phyloP scores from a whole-genome alignment of 2,113 vertebrate species.

The Epinephelus cyanopodus region DNA sequence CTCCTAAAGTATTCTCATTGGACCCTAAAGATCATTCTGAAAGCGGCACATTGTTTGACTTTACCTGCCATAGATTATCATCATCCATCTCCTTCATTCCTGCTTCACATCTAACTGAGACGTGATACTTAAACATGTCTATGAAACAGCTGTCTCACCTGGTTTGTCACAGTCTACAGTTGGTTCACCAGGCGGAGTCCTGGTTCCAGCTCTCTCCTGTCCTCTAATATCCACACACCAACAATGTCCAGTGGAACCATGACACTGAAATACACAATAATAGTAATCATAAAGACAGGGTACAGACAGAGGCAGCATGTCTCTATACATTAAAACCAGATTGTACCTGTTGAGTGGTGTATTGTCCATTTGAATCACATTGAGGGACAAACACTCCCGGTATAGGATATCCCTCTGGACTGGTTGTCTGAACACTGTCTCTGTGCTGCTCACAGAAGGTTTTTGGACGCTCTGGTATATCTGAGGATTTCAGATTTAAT shows the following conservation, averaged over 20 bases:
- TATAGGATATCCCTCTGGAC: constrained; percentile 39
- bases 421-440: constrained; percentile 56
- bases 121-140: background rate
- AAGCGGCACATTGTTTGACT: background rate
- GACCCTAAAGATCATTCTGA: background rate
- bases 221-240: constrained; percentile 88
- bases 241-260: constrained; percentile 85
- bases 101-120: background rate
- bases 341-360: constrained; percentile 79
- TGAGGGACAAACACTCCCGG: constrained; percentile 82
- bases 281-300: too few species aligned
- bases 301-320: background rate
- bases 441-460: constrained; percentile 84
- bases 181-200: constrained; percentile 71
- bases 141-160: constrained; percentile 37
- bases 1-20: background rate
- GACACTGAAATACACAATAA: constrained; percentile 52
- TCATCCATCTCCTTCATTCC: background rate
- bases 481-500: constrained; percentile 1
- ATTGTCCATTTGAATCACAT: constrained; percentile 87
- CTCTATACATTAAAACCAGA: background rate
- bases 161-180: constrained; percentile 70
- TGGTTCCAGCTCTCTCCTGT: constrained; percentile 86
- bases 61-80: background rate
- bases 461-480: constrained; percentile 51